A percentile compares a stretch with the other conserved stretches of the same genome.
phyloP scores from a whole-genome alignment of 2,797 vertebrate species.

The Acanthurus lineatus region DNA sequence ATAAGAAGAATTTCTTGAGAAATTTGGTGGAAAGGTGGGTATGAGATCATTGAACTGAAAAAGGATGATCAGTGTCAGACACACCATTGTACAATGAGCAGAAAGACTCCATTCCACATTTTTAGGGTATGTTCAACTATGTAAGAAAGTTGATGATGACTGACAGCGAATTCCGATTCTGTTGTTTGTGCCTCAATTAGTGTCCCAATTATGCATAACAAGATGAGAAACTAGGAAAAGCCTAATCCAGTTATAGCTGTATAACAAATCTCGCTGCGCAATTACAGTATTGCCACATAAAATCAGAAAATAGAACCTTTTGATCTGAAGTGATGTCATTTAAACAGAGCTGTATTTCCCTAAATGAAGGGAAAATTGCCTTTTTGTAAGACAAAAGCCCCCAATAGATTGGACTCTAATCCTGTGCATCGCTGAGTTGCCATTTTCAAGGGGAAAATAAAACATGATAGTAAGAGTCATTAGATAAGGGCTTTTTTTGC shows the following conservation, averaged over 20 bases:
- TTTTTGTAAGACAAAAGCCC: slow-evolving; percentile 68
- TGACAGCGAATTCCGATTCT: slow-evolving; percentile 32
- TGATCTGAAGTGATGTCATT: slow-evolving; percentile 64
- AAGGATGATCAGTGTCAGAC: background rate
- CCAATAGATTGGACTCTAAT: slow-evolving; percentile 69
- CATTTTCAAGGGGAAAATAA: slow-evolving; percentile 72
- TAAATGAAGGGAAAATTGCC: slow-evolving; percentile 72
- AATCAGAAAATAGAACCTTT: slow-evolving; percentile 59
- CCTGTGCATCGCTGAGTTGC: slow-evolving; percentile 67
- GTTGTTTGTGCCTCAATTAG: slow-evolving; percentile 41
- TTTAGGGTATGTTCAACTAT: background rate
- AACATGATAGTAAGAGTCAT: slow-evolving; percentile 68
- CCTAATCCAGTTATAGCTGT: slow-evolving; percentile 46
- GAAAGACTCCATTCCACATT: background rate
- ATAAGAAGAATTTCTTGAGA: background rate
- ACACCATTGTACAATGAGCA: background rate
- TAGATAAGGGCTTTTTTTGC: slow-evolving; percentile 66
- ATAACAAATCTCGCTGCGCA: slow-evolving; percentile 40
- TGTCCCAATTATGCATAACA: slow-evolving; percentile 33
- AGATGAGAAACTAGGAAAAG: slow-evolving; percentile 30
- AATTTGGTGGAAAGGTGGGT: background rate
- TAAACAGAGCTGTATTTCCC: slow-evolving; percentile 65
- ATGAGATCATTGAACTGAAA: background rate
- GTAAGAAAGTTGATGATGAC: slow-evolving; percentile 16
- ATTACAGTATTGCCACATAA: slow-evolving; percentile 37